Conservation (phyloP, 2,888 invertebrate species). For the Tortricodes alternella region DNA sequence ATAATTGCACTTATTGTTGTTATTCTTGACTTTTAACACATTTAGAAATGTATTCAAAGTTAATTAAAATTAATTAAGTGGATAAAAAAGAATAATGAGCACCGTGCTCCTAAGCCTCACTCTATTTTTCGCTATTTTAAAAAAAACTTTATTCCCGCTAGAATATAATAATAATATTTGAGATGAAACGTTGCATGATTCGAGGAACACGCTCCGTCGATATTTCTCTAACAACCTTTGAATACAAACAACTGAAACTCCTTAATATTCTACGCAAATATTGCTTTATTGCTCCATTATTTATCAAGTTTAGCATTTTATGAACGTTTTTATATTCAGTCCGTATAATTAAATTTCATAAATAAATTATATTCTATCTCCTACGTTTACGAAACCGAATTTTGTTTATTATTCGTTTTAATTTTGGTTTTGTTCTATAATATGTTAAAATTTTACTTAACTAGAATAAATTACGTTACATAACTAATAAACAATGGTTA, state of each 20-base stretch:
- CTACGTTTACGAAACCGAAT: background rate
- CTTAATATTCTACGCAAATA: slow-evolving; percentile 30
- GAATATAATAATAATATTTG: background rate
- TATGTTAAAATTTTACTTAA: background rate
- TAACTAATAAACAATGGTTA: too few species aligned
- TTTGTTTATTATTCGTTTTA: background rate
- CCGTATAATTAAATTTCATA: slow-evolving; percentile 25
- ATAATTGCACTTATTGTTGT: too few species aligned
- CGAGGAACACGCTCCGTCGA: slow-evolving; percentile 24
- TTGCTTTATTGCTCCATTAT: slow-evolving; percentile 30
- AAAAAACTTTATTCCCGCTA: background rate
- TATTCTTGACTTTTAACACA: too few species aligned
- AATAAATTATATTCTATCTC: slow-evolving; percentile 6
- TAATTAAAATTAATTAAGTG: too few species aligned
- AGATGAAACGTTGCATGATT: slow-evolving; percentile 14
- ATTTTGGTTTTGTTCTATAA: background rate
- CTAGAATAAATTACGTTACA: background rate
- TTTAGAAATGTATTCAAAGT: too few species aligned
- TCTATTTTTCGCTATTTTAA: background rate
- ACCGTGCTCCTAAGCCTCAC: background rate
- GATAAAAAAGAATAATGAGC: too few species aligned
- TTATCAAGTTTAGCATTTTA: slow-evolving; percentile 31
- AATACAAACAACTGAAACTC: slow-evolving; percentile 26
- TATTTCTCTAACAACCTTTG: slow-evolving; percentile 28
- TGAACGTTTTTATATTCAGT: slow-evolving; percentile 23